phyloP scores from a whole-genome alignment of 2,888 invertebrate species.

The Syritta pipiens region DNA sequence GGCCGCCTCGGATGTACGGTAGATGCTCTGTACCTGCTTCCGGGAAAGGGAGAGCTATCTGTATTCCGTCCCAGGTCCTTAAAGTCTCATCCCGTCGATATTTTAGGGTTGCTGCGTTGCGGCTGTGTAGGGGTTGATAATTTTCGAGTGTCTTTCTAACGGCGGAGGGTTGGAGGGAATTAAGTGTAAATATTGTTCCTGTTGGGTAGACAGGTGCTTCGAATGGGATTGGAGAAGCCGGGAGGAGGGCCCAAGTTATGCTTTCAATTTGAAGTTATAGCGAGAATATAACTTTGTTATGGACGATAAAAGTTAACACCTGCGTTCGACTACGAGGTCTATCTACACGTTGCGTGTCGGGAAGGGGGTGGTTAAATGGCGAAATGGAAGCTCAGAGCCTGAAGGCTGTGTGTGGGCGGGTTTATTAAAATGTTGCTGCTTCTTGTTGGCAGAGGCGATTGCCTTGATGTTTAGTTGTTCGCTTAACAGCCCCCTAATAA shows the following conservation, averaged over 20 bases:
- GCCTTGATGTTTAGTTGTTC: no score
- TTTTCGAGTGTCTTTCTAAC: background rate
- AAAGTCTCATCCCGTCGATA: no score
- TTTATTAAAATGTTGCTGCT: no score
- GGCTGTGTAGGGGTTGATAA: background rate
- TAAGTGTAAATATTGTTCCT: constrained; percentile 52
- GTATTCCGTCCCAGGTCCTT: no score
- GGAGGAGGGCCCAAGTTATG: constrained; percentile 31
- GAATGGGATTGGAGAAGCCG: constrained; percentile 25
- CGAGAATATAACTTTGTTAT: constrained; percentile 35
- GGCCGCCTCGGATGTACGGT: constrained; percentile 2
- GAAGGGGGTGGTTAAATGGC: no score
- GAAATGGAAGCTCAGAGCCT: no score
- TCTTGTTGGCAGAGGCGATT: no score
- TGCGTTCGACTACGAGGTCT: constrained; percentile 37
- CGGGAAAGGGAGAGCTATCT: background rate
- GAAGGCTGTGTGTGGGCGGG: no score
- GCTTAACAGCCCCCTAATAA: no score
- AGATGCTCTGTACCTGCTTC: background rate
- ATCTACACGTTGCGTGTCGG: background rate
- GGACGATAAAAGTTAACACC: constrained; percentile 48
- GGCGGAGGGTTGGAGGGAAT: background rate
- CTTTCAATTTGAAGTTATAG: constrained; percentile 47
- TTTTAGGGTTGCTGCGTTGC: background rate
- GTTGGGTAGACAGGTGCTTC: constrained; percentile 39